phyloP scores from a whole-genome alignment of 1,140 invertebrate genomes.

The Littorina saxatilis region DNA sequence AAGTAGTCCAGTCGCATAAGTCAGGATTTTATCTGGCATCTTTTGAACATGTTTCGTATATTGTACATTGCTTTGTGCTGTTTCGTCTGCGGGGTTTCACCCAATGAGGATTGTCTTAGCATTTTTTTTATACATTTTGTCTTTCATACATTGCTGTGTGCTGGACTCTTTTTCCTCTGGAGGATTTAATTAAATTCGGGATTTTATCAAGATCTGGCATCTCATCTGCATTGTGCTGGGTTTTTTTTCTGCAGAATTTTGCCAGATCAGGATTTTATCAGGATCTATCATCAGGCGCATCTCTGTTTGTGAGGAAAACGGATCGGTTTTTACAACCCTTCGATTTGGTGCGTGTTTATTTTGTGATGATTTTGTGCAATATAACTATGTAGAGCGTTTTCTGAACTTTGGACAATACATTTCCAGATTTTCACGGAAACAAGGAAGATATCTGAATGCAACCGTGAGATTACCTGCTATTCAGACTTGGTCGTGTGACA shows the following conservation, averaged over 20 bases:
- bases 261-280: slow-evolving; percentile 14
- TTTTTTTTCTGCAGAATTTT: not conserved
- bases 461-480: no score
- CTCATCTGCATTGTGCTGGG: not conserved
- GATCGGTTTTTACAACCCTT: not conserved
- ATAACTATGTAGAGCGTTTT: no score
- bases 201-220: not conserved
- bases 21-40: no score
- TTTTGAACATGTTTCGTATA: no score
- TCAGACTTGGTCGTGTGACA: no score
- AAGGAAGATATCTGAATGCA: not conserved
- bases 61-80: not conserved
- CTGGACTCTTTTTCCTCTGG: not conserved
- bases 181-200: not conserved
- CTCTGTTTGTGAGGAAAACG: not conserved
- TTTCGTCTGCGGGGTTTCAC: not conserved
- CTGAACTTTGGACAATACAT: not conserved
- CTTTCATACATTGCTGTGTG: no score
- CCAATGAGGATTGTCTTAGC: no score
- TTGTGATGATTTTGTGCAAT: not conserved
- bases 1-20: no score
- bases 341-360: slow-evolving; percentile 5
- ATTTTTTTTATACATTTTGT: no score
- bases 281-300: not conserved
- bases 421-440: not conserved